Base-by-base conservation (phyloP, 2,797 vertebrate genomes). In the Intellagama lesueurii region DNA sequence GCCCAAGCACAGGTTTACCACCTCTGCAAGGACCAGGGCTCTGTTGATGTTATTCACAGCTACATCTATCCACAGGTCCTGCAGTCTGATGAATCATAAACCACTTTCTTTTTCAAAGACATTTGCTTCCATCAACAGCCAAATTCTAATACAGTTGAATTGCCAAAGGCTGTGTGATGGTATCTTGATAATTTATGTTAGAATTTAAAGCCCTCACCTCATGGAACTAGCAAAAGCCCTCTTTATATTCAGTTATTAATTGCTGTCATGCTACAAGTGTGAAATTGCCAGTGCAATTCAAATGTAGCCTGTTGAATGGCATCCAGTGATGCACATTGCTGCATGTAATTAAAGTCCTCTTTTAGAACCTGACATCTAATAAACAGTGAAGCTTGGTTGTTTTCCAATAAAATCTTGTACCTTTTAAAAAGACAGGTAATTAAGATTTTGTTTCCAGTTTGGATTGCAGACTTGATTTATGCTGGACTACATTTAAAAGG, bases 401-500 rank as follows among this genome's bases (percentile, higher is more conserved):
- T 86, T 78, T 68, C 75, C 85, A 78, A 86, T 68, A 86, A 86
- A 68, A 86, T 47, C 28, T 5, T n/a, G 56, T 66, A 44, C 26
- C 26, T 40, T 75, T 85, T 66, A 49, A n/a, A 47, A 68, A 72
- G 19, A 78, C 16, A 66, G 32, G 32, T 86, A 78, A 78, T 86
- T 77, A 86, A 47, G 35, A 47, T 68, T 78, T n/a, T 76, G 40
- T 44, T 26, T 77, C 75, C 40, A 47, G 44, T 77, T 77, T 47
- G 7, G 28, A 68, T n/a, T 78, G 40, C 68, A 86, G 12, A 78
- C 60, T 3, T 68, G 64, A 68, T 86, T 78, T 66, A 86, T 77
- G 56, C 0, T 77, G 11, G 16, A 4, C 56, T 66, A 40, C 8
- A 68, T 78, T n/a, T 47, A 78, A 78, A 78, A 78, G 60, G 35